phyloP scores from a whole-genome alignment of 2,797 vertebrate genomes.

The Coracias cyanogaster region DNA sequence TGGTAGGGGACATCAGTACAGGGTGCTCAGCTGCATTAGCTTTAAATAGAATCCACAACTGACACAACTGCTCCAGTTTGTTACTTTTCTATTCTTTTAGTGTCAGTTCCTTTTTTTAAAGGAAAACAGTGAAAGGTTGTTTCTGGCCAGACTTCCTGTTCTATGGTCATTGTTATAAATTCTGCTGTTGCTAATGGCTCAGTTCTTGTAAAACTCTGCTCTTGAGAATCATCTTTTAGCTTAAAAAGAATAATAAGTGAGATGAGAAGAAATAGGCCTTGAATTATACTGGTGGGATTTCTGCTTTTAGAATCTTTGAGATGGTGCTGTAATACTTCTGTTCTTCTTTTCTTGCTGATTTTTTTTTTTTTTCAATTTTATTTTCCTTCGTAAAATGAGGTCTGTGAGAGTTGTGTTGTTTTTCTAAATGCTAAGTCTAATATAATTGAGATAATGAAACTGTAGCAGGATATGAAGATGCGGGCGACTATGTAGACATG shows the following conservation, averaged over 20 bases:
- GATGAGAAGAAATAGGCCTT: background rate
- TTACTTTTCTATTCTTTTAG: background rate
- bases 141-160: background rate
- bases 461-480: rapidly evolving
- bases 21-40: background rate
- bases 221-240: background rate
- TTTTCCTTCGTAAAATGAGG: background rate
- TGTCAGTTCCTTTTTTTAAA: no score
- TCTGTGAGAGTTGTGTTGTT: background rate
- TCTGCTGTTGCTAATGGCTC: background rate
- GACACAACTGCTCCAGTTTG: background rate
- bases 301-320: background rate
- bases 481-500: background rate
- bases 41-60: background rate
- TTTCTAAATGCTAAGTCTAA: background rate
- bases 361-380: background rate
- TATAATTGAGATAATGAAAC: background rate
- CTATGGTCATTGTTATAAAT: background rate
- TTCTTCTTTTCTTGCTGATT: background rate
- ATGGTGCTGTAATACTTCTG: background rate
- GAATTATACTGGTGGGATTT: background rate
- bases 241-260: background rate
- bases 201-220: background rate
- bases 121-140: background rate
- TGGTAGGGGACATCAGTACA: background rate